Evolutionary conservation across 2,113 vertebrate species (phyloP), one percentile per base, ranked within the genome.

Genomic region (Brachypodius melanocephalos): DNA sequence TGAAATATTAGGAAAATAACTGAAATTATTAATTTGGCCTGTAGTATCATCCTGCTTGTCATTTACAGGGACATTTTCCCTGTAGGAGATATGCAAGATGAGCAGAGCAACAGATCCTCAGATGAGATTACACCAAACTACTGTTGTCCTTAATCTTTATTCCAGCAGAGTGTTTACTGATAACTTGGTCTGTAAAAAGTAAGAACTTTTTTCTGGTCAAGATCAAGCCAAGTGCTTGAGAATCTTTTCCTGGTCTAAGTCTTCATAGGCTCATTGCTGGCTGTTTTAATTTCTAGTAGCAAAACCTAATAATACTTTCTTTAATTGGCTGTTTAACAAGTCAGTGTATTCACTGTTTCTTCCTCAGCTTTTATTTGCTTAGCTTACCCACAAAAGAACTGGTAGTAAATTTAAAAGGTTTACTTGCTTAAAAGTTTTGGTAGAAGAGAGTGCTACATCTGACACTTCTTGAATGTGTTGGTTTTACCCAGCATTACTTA

Each of bases 1-100:
- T 78, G 58, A 87, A 72, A 73, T 87, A 89, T 14, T 73, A 72
- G 32, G 38, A 71, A 82, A 92, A 81, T 25, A 61, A 72, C 40
- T 34, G 12, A 51, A 51, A 46, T 46, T 54, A 78, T 55, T 79
- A 26, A n/a, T 82, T 54, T 72, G 58, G 20, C 8, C 48, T 78
- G 28, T 68, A 87, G 9, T 68, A 68, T 49, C 42, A 85, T 10
- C 17, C 36, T 67, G 52, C 40, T 68, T 69, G 49, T 59, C 22
- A 57, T 72, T 65, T 92, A 61, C 32, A 77, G 18, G 28, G 24
- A 83, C 40, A 20, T 71, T 58, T 76, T 55, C 14, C 62, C 38
- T 38, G 38, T 58, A 79, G 22, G 38, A 95, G 49, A 85, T 67
- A 72, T 42, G 18, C 29, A 92, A 71, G 26, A 49, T 3, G 4